phyloP scores from a whole-genome alignment of 2,888 invertebrate species.

The Sthenelais limicola region DNA sequence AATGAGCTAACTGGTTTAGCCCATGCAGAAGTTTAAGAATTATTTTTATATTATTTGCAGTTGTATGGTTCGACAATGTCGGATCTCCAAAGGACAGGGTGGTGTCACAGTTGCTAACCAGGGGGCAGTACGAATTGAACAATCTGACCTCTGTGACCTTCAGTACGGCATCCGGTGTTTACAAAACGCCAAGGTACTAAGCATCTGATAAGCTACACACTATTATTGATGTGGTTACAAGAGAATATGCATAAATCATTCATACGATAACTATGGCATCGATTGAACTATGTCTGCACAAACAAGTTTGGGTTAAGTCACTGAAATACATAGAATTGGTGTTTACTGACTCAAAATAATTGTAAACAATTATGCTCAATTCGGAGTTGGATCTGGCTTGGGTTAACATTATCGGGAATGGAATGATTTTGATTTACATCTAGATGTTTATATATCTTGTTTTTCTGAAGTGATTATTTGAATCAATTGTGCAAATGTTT shows the following conservation, averaged over 20 bases:
- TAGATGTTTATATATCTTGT: background rate
- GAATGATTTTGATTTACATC: background rate
- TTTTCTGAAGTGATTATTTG: background rate
- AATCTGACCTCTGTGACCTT: constrained; percentile 64
- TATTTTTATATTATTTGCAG: constrained; percentile 37
- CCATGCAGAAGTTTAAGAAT: no score
- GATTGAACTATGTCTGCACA: background rate
- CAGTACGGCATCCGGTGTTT: constrained; percentile 66
- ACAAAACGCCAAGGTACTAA: constrained; percentile 63
- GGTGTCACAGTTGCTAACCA: constrained; percentile 62
- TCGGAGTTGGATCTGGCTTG: no score
- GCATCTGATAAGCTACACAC: background rate
- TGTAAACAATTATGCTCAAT: no score
- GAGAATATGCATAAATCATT: background rate
- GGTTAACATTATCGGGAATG: background rate
- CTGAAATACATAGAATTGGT: no score
- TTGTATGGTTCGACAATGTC: constrained; percentile 61
- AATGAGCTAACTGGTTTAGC: no score
- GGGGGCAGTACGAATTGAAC: constrained; percentile 60
- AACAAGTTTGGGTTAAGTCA: no score
- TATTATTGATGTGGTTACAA: background rate
- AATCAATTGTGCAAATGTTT: background rate
- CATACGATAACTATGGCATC: background rate
- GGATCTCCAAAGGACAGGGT: constrained; percentile 63
- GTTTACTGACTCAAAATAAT: no score